Percentiles rank a stretch among this genome's conserved stretches.
Evolutionary conservation across 2,113 vertebrate genomes (phyloP).

Genomic region (Leptodactylus fuscus): DNA sequence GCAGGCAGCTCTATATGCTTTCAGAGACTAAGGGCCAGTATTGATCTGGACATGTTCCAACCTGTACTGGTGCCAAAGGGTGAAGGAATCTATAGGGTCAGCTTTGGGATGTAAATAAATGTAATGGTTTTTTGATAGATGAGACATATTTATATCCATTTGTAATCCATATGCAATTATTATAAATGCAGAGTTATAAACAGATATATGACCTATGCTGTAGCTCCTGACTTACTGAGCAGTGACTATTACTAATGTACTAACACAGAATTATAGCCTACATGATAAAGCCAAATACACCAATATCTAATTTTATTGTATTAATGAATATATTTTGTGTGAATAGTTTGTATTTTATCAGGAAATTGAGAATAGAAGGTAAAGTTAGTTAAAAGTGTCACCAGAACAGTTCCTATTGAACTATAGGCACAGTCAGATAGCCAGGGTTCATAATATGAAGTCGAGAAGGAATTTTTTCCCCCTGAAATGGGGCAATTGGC

Average conservation of each 20-base stretch:
- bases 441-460: too few relatives aligned
- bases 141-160: background rate
- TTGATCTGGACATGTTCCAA: constrained; percentile 49
- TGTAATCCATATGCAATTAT: constrained; percentile 13
- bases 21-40: constrained; percentile 44
- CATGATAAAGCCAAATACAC: background rate
- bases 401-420: too few relatives aligned
- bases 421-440: too few relatives aligned
- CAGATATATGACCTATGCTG: background rate
- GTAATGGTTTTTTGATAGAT: constrained; percentile 15
- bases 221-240: background rate
- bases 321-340: background rate
- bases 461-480: too few relatives aligned
- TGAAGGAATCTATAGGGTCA: constrained; percentile 27
- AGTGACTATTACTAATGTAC: background rate
- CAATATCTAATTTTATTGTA: background rate
- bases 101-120: constrained; percentile 12
- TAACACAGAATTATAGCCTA: background rate
- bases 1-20: constrained; percentile 35
- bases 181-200: background rate
- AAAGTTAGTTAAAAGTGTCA: too few relatives aligned
- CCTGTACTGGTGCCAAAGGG: constrained; percentile 13
- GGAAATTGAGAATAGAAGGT: too few relatives aligned
- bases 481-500: too few relatives aligned
- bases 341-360: too few relatives aligned